Base-by-base conservation (phyloP, 2,888 invertebrate species). In the Meiosimyza decipiens region DNA sequence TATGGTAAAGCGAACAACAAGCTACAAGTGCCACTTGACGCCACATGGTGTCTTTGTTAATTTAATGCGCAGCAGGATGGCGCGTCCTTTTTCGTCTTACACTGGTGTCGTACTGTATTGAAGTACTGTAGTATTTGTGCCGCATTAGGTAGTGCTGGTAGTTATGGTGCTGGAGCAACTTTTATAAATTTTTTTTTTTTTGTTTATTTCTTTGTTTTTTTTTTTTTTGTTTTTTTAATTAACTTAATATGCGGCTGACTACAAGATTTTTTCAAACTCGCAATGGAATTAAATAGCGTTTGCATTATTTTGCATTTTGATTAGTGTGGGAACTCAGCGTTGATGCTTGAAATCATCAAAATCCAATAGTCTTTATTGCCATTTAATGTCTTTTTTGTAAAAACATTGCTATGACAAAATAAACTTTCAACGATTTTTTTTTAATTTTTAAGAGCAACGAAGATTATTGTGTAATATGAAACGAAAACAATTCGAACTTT, bases 41-140 rank as follows among this genome's bases (percentile, higher is more conserved):
- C 79, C 77, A 75, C 79, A 78, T 78, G 79, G 79, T 77, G 79
- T 79, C 79, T 77, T 78, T 77, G 79, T 78, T 79, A 78, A 77
- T 78, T 78, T 78, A 77, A 79, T 77, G 75, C 78, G 74, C 79
- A 78, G 78, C 79, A 73, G 77, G 77, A 71, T 59, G 68, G 73
- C 67, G n/a, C 49, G 3, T 50, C 9, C 12, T 16, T 63, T 54
- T 55, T 47, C 22, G 7, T 49, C 57, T 66, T 28, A n/a, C 18
- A 7, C 16, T 18, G 22, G 49, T 16, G 47, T n/a, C 11, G 47
- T 2, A 18, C 47, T 40, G n/a, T 9, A 63, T 47, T 12, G 49
- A 50, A 7, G 16, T 2, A 63, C 13, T 47, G 7, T 28, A 57
- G 18, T 28, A 12, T 28, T 5, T 28, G 12, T 57, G 12, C 9